Percentiles rank a stretch among this genome's conserved stretches.
These are phyloP conservation scores for Malurus alboscapulatus DNA, from an alignment of 2,113 vertebrate species.

Conservation along the genomic window DNA sequence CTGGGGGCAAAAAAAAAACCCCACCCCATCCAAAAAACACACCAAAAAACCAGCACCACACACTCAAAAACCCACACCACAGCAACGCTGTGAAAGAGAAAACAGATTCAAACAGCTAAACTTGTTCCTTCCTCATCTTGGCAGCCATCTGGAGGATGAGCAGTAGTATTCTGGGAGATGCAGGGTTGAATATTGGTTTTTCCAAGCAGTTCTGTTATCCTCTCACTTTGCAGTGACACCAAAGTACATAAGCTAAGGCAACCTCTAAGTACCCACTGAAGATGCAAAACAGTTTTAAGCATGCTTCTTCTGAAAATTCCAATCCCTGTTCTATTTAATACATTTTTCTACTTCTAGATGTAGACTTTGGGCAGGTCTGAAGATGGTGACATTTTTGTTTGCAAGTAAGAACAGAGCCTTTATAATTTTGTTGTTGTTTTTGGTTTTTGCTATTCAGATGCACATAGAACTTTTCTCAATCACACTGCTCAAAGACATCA, in stretches of 20 bases:
- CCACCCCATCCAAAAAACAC: not conserved
- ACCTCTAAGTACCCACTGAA: not conserved
- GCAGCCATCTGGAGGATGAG: not conserved
- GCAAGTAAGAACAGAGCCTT: not conserved
- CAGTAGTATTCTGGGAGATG: not conserved
- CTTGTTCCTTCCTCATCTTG: not conserved
- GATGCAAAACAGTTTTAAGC: not conserved
- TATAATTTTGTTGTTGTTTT: not conserved
- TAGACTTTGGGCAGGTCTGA: not conserved
- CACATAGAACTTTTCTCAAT: not conserved
- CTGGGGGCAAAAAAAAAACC: fast-evolving
- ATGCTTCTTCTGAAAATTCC: not conserved
- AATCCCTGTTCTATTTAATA: not conserved
- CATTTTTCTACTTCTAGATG: not conserved
- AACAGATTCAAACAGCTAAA: not conserved
- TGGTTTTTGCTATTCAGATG: not conserved
- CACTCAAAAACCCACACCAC: not conserved
- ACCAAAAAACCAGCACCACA: not conserved
- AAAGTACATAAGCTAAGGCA: not conserved
- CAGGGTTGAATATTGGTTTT: not conserved
- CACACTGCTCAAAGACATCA: not conserved
- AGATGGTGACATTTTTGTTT: not conserved
- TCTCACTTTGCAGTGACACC: not conserved
- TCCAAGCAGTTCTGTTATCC: not conserved
- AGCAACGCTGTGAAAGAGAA: not conserved